Evolutionary conservation across 2,113 vertebrate species (phyloP).

Genomic region (Mastomys natalensis): DNA sequence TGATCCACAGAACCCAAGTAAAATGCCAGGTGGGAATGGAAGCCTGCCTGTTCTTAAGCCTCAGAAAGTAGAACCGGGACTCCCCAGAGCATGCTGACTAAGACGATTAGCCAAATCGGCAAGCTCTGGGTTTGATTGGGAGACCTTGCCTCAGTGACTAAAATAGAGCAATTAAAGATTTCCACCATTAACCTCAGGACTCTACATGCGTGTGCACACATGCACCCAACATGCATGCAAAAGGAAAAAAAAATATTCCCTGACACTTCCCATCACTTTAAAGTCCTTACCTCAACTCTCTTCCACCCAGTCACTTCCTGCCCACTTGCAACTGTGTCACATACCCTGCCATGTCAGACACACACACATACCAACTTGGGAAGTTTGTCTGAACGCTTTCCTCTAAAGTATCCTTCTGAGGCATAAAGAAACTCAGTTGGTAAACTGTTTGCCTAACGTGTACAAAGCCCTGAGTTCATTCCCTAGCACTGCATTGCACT

Average conservation of each 20-base stretch:
- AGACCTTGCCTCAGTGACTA: neutral
- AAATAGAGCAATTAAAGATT: neutral
- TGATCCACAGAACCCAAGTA: neutral
- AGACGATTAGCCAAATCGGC: neutral
- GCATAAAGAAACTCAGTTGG: neutral
- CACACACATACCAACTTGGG: neutral
- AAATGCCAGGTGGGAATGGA: neutral
- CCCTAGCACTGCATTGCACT: neutral
- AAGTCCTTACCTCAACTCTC: neutral
- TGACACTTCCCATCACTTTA: neutral
- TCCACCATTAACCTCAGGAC: neutral
- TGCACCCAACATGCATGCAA: neutral
- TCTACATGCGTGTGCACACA: neutral
- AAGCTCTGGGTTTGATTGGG: neutral
- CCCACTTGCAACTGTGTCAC: neutral
- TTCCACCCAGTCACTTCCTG: neutral
- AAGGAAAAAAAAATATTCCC: neutral
- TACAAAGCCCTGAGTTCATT: neutral
- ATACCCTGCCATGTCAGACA: neutral
- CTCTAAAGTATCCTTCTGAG: neutral
- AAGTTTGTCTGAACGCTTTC: neutral
- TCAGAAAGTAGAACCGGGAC: neutral
- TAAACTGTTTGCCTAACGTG: neutral
- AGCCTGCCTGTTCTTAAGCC: too few relatives aligned
- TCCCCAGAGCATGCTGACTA: neutral